Evolutionary conservation across 2,113 vertebrate species (phyloP).

Genomic region (Ptyas mucosa): DNA sequence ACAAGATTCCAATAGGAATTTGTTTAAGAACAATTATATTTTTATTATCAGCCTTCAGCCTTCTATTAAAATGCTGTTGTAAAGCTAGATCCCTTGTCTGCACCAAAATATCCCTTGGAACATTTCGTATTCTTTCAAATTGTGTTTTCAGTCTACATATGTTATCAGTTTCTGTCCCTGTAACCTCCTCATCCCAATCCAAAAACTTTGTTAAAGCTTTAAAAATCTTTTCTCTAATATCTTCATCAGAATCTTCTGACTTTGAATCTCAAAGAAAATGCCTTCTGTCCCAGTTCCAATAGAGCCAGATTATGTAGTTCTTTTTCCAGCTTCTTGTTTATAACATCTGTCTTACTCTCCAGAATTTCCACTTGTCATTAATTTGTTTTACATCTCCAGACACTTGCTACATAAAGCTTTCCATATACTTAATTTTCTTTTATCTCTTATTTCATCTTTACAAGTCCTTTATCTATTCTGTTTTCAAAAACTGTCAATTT

Average conservation of each 20-base stretch:
- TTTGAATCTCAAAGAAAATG: not conserved
- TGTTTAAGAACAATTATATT: not conserved
- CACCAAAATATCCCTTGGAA: not conserved
- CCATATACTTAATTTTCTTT: not conserved
- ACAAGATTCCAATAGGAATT: not conserved
- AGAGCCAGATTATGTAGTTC: not conserved
- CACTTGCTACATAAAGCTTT: not conserved
- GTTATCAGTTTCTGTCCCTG: not conserved
- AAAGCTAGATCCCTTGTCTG: not conserved
- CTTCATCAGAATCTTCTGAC: not conserved
- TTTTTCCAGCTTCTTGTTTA: not conserved
- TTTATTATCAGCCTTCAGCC: not conserved
- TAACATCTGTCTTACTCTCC: not conserved
- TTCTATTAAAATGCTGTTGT: not conserved
- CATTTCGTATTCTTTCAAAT: not conserved
- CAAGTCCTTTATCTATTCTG: not conserved
- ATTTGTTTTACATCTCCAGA: not conserved
- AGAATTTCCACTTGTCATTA: not conserved
- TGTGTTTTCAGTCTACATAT: not conserved
- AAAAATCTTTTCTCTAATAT: not conserved
- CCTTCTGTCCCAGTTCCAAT: not conserved
- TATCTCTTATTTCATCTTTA: not conserved
- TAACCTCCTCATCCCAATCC: not conserved
- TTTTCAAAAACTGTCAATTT: not conserved
- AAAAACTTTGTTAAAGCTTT: not conserved